Evolutionary conservation across 1,140 invertebrate species (phyloP), one percentile per base, ranked within the genome.

Genomic region (Pararge aegeria): DNA sequence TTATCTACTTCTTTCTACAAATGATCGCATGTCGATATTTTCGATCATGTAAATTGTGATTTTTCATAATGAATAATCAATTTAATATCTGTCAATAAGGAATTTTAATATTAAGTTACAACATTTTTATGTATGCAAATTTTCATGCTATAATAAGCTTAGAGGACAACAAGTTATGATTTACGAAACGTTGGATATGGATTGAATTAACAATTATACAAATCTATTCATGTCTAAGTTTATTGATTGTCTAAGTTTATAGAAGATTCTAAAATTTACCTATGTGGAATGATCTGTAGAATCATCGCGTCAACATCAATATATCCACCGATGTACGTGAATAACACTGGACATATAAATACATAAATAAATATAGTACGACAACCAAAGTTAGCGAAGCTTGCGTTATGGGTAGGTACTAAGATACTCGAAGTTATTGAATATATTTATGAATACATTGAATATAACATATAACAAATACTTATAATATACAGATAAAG

Each of bases 151-250:
- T 44, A 51, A 51, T 51, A 51, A 52, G 49, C 37, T 59, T 59
- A 52, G 57, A 53, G 27, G 40, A 53, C 50, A 46, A 24, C 21
- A 2, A 61, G 58, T 20, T 55, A 64, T 42, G 72, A 76, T 76
- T 75, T 71, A 76, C 55, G 59, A 20, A 0, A 19, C 24, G 50
- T 63, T 40, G 37, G 58, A 64, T 48, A 52, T 40, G 57, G 58
- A 53, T 54, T 60, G 65, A 73, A 80, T 74, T 75, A 73, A 72
- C 74, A 72, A 71, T 75, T 79, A 73, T 74, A 74, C 64, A 65
- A 63, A 66, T 68, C 68, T 68, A 68, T 70, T 67, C 56, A 62
- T 60, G 52, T 55, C 48, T 53, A 67, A 69, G 69, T 73, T 72
- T 64, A 71, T 65, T 52, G 57, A n/a, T 38, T 49, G 44, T 40